Percentiles rank a stretch among this genome's conserved stretches.
Evolutionary conservation across 2,797 vertebrate genomes (phyloP).

Genomic region (Trachurus trachurus): DNA sequence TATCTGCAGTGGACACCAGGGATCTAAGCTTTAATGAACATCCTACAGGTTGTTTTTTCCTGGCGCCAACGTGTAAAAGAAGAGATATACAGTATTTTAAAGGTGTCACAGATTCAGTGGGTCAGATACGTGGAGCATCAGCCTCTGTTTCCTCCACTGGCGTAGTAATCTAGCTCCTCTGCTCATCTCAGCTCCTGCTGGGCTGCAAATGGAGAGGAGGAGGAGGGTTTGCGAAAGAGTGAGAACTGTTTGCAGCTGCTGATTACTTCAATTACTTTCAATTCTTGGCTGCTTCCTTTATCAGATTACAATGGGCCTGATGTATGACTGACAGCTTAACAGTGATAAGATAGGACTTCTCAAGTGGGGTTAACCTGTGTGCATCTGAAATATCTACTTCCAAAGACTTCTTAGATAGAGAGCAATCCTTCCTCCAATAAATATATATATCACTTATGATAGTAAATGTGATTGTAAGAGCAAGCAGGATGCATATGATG

Average conservation of each 20-base stretch:
- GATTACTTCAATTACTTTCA: slow-evolving; percentile 39
- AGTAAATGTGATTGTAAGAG: too few species aligned
- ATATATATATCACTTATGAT: too few species aligned
- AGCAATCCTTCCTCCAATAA: too few species aligned
- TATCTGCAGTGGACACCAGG: too few species aligned
- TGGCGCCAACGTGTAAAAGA: background rate
- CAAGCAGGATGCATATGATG: slow-evolving; percentile 30
- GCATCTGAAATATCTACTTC: background rate
- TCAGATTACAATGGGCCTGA: slow-evolving; percentile 57
- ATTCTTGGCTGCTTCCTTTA: slow-evolving; percentile 42
- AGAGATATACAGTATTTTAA: background rate
- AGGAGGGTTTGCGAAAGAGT: slow-evolving; percentile 37
- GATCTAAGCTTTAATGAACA: background rate
- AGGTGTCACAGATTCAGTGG: background rate
- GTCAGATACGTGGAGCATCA: background rate
- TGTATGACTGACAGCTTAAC: slow-evolving; percentile 38
- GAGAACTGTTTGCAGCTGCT: slow-evolving; percentile 66
- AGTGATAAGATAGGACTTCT: slow-evolving; percentile 35
- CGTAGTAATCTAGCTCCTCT: background rate
- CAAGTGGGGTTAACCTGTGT: slow-evolving; percentile 1
- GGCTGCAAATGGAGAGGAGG: slow-evolving; percentile 71
- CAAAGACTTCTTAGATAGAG: background rate
- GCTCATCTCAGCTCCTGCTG: slow-evolving; percentile 68
- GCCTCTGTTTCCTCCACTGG: slow-evolving; percentile 36
- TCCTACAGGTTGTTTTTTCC: background rate